Evolutionary conservation across 2,113 vertebrate species (phyloP), one percentile per base, ranked within the genome.

Genomic region (Jacana jacana): DNA sequence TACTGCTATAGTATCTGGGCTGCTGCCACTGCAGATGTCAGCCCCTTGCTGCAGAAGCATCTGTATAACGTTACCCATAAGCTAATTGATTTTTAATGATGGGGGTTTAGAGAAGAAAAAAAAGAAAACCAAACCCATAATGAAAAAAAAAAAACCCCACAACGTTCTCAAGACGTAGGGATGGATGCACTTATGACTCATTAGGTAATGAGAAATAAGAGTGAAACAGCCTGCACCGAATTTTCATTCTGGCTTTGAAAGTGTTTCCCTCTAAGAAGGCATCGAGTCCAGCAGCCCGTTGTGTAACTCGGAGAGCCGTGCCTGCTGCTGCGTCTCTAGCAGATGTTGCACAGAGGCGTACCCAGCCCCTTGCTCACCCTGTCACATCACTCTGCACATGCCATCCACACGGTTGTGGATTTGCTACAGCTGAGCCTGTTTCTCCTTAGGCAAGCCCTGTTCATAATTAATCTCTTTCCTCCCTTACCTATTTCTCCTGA

Each of bases 1-100:
- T 71, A 7, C 68, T 52, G 80, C 92, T 81, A n/a, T 84, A 84
- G 54, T 72, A 33, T 85, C 82, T 87, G 70, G 63, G 93, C 73
- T 84, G 73, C 76, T 84, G 80, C 83, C 77, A 10, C 54, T 89
- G 89, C 84, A 84, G 42, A 81, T 95, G 89, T 78, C 87, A 84
- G 65, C 69, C 84, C 69, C 82, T 86, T 37, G 72, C 72, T 92
- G 83, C 88, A 84, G 86, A 72, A 84, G 83, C 90, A 81, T 91
- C 93, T 91, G 55, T 88, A 42, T 71, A 86, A 70, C 9, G 5
- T 81, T 95, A 89, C 83, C 83, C 63, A 55, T 82, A 71, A 86
- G 73, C 91, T 91, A 97, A 94, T 96, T 93, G 92, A 79, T 84
- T 91, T 93, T 89, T 95, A 93, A 93, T 92, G 69, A 81, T 84